Evolutionary conservation across 2,113 vertebrate genomes (phyloP), one percentile per base, ranked within the genome.

Genomic region (Sigmodon hispidus): DNA sequence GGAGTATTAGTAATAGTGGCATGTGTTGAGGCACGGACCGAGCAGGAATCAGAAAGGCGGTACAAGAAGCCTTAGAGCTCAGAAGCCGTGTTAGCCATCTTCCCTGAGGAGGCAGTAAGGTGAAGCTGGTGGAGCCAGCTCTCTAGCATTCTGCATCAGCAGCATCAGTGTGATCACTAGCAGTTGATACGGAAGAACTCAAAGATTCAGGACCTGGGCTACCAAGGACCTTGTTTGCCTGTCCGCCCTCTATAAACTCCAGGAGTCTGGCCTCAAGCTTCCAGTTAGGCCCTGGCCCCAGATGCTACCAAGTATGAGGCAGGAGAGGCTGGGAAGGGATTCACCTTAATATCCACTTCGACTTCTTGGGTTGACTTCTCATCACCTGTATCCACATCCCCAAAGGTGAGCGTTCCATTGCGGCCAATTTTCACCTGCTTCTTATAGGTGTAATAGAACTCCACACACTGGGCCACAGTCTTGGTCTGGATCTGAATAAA

Each of bases 361-460:
- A 98, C 98, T 95, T 99, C 99, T 97, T 99, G 99, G 63, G 98
- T 96, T 0, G 98, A 96, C 81, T 98, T 98, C 93, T 98, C 98
- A 21, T 97, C 98, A 1, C 97, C 88, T 7, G 92, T 96, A 89
- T 99, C 99, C 55, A 98, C 97, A 90, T 99, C 99, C 5, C 99
- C 99, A 1, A 99, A 99, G 59, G 98, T 97, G n/a, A 99, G 98
- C 6, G 98, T 98, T 77, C 99, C 99, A 1, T 99, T 99, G 91
- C 99, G 99, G 95, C 99, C 99, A 7, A 99, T 99, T 97, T 99
- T 99, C 96, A 99, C 99, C 73, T 99, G 99, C 93, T 99, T 99
- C 98, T 99, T 99, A 95, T 99, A 99, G 0, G 99, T 99, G 97
- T 99, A 99, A 98, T 99, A 99, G 97, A 99, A 99, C 98, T 99